Base-by-base conservation (phyloP, 64 coral and sea anemone species). In the Catalaphyllia jardinei region DNA sequence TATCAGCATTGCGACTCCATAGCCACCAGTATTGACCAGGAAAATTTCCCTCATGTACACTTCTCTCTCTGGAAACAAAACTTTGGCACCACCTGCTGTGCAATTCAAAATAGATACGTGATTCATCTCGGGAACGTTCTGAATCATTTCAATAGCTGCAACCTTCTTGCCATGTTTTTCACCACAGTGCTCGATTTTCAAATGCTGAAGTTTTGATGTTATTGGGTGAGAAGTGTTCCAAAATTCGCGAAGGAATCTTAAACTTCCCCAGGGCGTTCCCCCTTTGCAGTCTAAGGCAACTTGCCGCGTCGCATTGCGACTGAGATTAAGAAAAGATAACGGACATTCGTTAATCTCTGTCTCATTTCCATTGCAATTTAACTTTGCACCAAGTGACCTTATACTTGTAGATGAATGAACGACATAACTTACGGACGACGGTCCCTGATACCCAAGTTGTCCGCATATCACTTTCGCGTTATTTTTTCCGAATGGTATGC, bases 221-320 rank as follows among this genome's bases (percentile, higher is more conserved):
- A 39, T 9, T 9, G 50, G 61, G 4, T n/a, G 8, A 30, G 5
- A 31, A 0, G 63, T 1, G 50, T 39, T 64, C 22, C 81, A 59
- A 71, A 27, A 30, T 25, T 52, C 82, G 25, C 67, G 78, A 5
- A 84, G 51, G 46, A 96, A 89, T 35, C 90, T 29, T 52, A 96
- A 60, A 19, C 88, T 92, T 88, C 94, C 94, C 94, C 94, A 96
- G 19, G 90, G 86, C 17, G 13, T 19, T 22, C 67, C 77, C 4
- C 29, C 79, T 10, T 2, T 63, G 73, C 90, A 96, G 20, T 67
- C 74, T 31, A 81, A 31, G 20, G 27, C 4, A 9, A 62, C 57
- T 29, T 59, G 12, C 10, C 8, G 27, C 0, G 79, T 33, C 16
- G 10, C 15, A 62, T 81, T 81, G 5, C 38, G 18, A 60, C 52